Base-by-base conservation (phyloP, 1,140 invertebrate species). In the Manduca sexta region DNA sequence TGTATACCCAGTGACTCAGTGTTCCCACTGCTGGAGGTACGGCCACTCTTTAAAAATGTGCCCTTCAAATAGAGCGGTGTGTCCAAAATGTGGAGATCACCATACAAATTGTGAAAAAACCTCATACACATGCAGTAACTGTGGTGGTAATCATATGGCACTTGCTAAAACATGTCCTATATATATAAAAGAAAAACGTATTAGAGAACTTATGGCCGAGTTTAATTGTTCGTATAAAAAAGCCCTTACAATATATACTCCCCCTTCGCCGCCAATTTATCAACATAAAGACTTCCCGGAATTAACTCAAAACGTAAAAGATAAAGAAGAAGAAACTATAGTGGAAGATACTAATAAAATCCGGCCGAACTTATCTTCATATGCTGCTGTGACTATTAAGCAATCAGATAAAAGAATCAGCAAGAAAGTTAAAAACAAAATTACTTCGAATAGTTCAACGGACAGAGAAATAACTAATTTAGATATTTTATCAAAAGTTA, bases 81-180 rank as follows among this genome's bases (percentile, higher is more conserved):
- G 64, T 14, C 57, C 64, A 3, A 68, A 68, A 18, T 68, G 60
- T 21, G 41, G 46, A 10, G 44, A 21, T 13, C 21, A 45, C 15
- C 64, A 64, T 48, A 45, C 11, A 18, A 68, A 68, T 39, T 68
- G 64, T 29, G 52, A 56, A 16, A 52, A 35, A 2, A 49, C 15
- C n/a, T 13, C 5, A 15, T 60, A 52, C 31, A 54, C 17, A 44
- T 66, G 59, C 35, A 43, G 54, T 3, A 66, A 66, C 18, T 66
- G 63, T 17, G 14, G 44, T 4, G 60, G 54, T 7, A 12, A 34
- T 7, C 59, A 66, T 33, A 60, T 59, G 39, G 26, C 56, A 2
- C 26, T 66, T 2, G 15, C 17, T 7, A 66, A 57, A 30, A 42
- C 13, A 8, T 66, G 63, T 42, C 63, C 52, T 4, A 17, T 31